Evolutionary conservation across 2,797 vertebrate genomes (phyloP).

Genomic region (Phalloptychus januarius): DNA sequence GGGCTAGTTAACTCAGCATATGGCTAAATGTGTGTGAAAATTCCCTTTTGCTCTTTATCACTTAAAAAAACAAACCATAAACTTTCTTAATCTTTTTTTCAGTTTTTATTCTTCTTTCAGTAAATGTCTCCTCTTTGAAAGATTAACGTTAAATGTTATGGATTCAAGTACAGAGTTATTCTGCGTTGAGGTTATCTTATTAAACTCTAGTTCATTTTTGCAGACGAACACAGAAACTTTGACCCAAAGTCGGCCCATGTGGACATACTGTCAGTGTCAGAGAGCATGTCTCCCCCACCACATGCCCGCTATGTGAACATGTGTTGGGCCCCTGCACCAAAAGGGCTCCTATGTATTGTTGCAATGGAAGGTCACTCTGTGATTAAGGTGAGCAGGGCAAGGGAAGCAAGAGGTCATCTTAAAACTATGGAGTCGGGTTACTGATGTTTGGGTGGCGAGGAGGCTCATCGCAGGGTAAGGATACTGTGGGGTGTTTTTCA

Average conservation of each 20-base stretch:
- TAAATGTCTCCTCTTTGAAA: constrained; percentile 75
- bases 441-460: constrained; percentile 52
- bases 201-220: constrained; percentile 73
- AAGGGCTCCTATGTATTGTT: constrained; percentile 57
- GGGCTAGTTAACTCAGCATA: not conserved
- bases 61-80: constrained; percentile 79
- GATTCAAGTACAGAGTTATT: constrained; percentile 81
- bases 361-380: constrained; percentile 58
- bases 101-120: constrained; percentile 74
- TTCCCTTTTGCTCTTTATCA: constrained; percentile 70
- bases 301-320: constrained; percentile 75
- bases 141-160: constrained; percentile 78
- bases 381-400: constrained; percentile 75
- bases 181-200: constrained; percentile 79
- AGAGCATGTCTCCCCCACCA: constrained; percentile 75
- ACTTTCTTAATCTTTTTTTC: constrained; percentile 80
- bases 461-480: constrained; percentile 25
- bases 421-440: constrained; percentile 63
- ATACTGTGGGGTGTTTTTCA: constrained; percentile 31
- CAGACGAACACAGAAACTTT: constrained; percentile 84
- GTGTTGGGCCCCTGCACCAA: constrained; percentile 72
- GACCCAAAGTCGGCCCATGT: constrained; percentile 82
- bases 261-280: constrained; percentile 81
- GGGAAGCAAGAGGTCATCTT: constrained; percentile 65
- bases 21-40: not conserved